phyloP scores from a whole-genome alignment of 2,113 vertebrate species.

The Ceratotherium simum region DNA sequence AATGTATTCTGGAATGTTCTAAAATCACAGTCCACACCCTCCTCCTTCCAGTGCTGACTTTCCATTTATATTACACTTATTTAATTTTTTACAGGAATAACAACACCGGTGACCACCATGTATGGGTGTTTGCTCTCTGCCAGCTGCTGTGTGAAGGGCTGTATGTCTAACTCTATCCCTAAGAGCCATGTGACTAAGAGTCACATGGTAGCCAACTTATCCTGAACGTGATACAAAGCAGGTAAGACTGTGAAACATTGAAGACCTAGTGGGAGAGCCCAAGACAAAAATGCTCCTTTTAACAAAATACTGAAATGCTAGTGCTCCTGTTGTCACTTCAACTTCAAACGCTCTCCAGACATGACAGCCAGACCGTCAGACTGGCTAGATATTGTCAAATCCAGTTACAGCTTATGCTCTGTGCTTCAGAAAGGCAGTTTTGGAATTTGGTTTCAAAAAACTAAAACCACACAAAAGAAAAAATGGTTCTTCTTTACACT shows the following conservation, averaged over 20 bases:
- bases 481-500: background rate
- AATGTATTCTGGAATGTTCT: background rate
- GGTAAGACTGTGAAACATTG: no score
- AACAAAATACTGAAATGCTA: background rate
- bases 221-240: background rate
- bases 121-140: no score
- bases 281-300: background rate
- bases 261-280: background rate
- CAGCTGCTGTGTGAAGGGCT: background rate
- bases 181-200: no score
- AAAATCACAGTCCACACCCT: background rate
- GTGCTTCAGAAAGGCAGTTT: background rate
- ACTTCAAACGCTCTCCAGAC: background rate
- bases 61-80: background rate
- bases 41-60: background rate
- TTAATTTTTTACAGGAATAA: background rate
- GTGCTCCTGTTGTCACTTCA: no score
- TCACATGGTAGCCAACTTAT: fast-evolving
- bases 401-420: no score
- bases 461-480: background rate
- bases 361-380: background rate
- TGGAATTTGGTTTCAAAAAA: background rate
- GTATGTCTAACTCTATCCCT: background rate
- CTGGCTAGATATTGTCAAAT: background rate
- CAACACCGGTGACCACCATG: background rate